Evolutionary conservation across 2,797 vertebrate genomes (phyloP), one percentile per base, ranked within the genome.

Genomic region (Paguma larvata): DNA sequence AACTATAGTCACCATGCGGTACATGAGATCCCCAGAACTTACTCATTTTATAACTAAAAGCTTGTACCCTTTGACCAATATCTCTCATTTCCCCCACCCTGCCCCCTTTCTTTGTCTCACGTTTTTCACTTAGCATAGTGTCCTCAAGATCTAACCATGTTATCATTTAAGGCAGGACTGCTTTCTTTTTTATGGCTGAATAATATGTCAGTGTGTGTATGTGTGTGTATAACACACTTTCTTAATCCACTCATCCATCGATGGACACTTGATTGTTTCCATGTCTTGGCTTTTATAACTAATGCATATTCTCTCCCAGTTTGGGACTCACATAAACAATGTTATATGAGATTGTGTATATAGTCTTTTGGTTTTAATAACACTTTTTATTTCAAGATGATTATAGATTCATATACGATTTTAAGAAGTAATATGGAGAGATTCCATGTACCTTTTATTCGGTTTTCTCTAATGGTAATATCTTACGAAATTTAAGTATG

Each of bases 331-430:
- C 27, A 65, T 16, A 19, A 82, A 53, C 19, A 84, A 44, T 83
- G 16, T 68, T 63, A 6, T 56, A 5, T 80, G 7, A 83, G 25
- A 67, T 27, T 21, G 15, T 51, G 9, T 91, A 11, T 80, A 23
- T 48, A 44, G 10, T n/a, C 4, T 77, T 77, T 83, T 80, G 95
- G 41, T 88, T 92, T 92, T 77, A 80, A 46, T 75, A 80, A 83
- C n/a, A 30, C 10, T 38, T 84, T 75, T 67, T 78, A 30, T 93
- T 91, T 91, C 77, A 62, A 46, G 21, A 84, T 32, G 68, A 25
- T 56, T 82, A 7, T 63, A 82, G 41, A 51, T 63, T 89, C 27
- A 32, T 11, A 23, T 80, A 18, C 4, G 48, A 32, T 56, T 67
- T 65, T 75, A 95, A 94, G n/a, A 93, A 34, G 27, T 48, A 59